Base-by-base conservation (phyloP, 1,140 invertebrate species). In the Euura saliciscinereae region DNA sequence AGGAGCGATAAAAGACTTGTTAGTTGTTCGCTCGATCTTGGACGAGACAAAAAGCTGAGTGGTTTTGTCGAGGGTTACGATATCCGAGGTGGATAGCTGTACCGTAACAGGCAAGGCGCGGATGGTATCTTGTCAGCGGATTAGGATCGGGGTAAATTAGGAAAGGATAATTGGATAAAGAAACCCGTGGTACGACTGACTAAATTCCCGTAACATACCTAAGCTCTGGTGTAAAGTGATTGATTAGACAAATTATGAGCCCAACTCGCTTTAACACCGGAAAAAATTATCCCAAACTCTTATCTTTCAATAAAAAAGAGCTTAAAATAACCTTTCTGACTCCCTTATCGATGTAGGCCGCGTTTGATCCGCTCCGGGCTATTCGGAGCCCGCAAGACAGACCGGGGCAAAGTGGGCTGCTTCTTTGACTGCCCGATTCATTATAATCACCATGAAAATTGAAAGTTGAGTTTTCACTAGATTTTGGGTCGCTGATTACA, bases 1-100 rank as follows among this genome's bases (percentile, higher is more conserved):
- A 59, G 51, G 51, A n/a, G 3, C 51, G 51, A 59, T 59, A 59
- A 59, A 59, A 59, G 51, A 59, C 51, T 59, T 59, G 51, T 59
- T 59, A 59, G 51, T 59, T 59, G 51, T 59, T 59, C 3, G 51
- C 13, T 59, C 51, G 51, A 59, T 59, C 51, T 59, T 59, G 8
- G 51, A 59, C 8, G 8, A 59, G 51, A 59, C 51, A 59, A 59
- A 28, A 59, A 59, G 51, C 51, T 59, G 51, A 59, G 51, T 59
- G 51, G 8, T 59, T 4, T 59, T 59, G 51, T 59, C 13, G 3
- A 11, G 51, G 51, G 51, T 11, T 28, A 28, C 28, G 1, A 28
- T 28, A 28, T 28, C 51, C 51, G 51, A n/a, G 5, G 51, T 59
- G 28, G 28, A 28, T 59, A 11, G 51, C 8, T 8, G 51, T 59